phyloP scores from a whole-genome alignment of 1,140 invertebrate genomes.

The Drosophila bipectinata region DNA sequence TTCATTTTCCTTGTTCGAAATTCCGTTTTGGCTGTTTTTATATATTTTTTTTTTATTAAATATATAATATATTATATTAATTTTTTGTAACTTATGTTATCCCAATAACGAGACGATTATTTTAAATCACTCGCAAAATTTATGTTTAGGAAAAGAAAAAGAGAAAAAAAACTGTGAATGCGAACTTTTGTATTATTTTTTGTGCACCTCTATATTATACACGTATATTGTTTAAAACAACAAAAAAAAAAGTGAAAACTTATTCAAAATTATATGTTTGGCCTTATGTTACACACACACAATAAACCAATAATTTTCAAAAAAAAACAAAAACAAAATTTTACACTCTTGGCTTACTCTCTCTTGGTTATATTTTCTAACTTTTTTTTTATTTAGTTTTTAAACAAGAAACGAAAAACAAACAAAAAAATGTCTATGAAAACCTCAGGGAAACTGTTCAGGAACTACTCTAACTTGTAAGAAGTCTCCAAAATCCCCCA shows the following conservation, averaged over 20 bases:
- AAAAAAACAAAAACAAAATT: slow-evolving; percentile 24
- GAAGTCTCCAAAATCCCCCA: not conserved
- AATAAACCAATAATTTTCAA: slow-evolving; percentile 45
- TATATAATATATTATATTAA: slow-evolving; percentile 35
- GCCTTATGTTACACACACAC: slow-evolving; percentile 21
- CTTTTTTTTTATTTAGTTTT: not conserved
- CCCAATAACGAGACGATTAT: slow-evolving; percentile 15
- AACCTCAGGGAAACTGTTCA: slow-evolving; percentile 4
- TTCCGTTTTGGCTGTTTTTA: slow-evolving; percentile 78
- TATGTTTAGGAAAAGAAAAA: slow-evolving; percentile 63
- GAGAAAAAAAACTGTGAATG: slow-evolving; percentile 60
- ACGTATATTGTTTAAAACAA: slow-evolving; percentile 54
- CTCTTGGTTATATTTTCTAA: not conserved
- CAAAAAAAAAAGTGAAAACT: slow-evolving; percentile 10
- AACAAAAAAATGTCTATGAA: not conserved
- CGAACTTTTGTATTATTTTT: slow-evolving; percentile 81
- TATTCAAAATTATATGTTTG: slow-evolving; percentile 73
- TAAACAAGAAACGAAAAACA: not conserved
- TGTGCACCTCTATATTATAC: slow-evolving; percentile 56
- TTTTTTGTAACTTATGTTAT: slow-evolving; percentile 35
- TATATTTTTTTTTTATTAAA: slow-evolving; percentile 46
- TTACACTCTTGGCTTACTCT: not conserved
- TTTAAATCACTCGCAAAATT: slow-evolving; percentile 65
- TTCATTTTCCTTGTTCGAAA: slow-evolving; percentile 75
- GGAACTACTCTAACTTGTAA: not conserved